Conservation (phyloP, 2,888 invertebrate species). For the Crocallis elinguaria region DNA sequence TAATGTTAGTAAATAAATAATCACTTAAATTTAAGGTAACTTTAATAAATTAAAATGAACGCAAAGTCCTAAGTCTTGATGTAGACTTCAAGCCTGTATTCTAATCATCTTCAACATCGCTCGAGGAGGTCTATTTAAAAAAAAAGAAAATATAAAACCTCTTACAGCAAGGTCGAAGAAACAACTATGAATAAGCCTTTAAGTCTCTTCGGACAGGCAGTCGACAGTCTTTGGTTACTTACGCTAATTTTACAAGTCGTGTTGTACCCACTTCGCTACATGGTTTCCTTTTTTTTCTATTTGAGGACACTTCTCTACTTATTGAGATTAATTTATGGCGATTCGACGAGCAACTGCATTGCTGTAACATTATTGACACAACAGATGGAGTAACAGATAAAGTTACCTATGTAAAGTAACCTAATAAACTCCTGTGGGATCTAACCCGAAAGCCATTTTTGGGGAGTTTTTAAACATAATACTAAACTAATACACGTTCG, state of each 20-base stretch:
- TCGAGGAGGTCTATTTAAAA: too few relatives aligned
- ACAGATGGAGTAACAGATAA: constrained; percentile 19
- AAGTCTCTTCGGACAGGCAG: constrained; percentile 60
- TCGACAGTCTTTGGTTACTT: constrained; percentile 82
- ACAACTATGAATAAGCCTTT: constrained; percentile 29
- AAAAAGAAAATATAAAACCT: constrained; percentile 3
- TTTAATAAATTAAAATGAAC: constrained; percentile 77
- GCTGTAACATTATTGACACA: constrained; percentile 47
- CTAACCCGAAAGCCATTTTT: constrained; percentile 65
- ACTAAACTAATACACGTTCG: constrained; percentile 62
- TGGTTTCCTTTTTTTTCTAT: constrained; percentile 74
- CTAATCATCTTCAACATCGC: background rate
- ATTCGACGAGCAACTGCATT: constrained; percentile 56
- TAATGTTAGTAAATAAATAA: constrained; percentile 80
- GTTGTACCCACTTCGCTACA: constrained; percentile 29
- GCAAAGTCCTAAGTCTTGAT: constrained; percentile 53
- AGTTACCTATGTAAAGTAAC: constrained; percentile 24
- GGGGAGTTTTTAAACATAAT: constrained; percentile 3
- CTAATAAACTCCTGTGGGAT: constrained; percentile 71
- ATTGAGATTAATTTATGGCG: constrained; percentile 73
- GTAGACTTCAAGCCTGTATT: constrained; percentile 51
- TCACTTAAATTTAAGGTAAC: constrained; percentile 79
- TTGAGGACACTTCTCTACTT: constrained; percentile 73
- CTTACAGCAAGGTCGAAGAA: background rate
- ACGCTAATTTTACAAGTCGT: constrained; percentile 63